Base-by-base conservation (phyloP, 2,113 vertebrate species). In the Tympanuchus pallidicinctus region DNA sequence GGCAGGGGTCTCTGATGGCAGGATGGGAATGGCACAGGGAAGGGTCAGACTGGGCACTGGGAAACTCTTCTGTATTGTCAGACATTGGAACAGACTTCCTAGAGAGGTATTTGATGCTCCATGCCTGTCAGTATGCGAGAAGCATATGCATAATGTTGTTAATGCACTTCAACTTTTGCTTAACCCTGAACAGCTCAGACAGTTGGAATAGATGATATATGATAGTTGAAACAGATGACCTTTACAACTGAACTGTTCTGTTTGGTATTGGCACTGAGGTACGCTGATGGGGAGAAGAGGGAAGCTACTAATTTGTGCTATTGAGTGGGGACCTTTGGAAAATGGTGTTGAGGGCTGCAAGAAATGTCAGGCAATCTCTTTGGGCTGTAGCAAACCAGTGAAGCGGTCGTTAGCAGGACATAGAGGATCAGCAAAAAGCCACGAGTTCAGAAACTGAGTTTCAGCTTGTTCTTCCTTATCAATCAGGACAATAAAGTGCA, bases 401-500 rank as follows among this genome's bases (percentile, higher is more conserved):
- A 59, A 89, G 54, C 34, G 27, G 43, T 40, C 60, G 32, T 79
- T 92, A 79, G 63, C n/a, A 70, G 63, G 90, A 84, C 7, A 1
- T 0, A 72, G 69, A 79, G 7, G 43, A 82, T 84, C 70, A 86
- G 85, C 70, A 80, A 78, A 76, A 74, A 79, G 76, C 36, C 76
- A 57, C 17, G 71, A 86, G 59, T 84, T 95, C 89, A 86, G 43
- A 95, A 89, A 70, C 60, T 11, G 66, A 87, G 66, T 85, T 57
- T 72, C 3, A 1, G 38, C 40, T 57, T 75, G 47, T 61, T 96
- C 84, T 73, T 92, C 84, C 81, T 92, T 79, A 85, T 83, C 86
- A 93, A 90, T 93, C 74, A 89, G 47, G 40, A 28, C 84, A 87
- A 89, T 48, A 78, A 96, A 86, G 48, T 73, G 40, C 43, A 59